A percentile compares a stretch with the other conserved stretches of the same genome.
These are phyloP conservation scores for Orius insidiosus DNA, from an alignment of 1,140 invertebrate genomes.

Conservation along the genomic window DNA sequence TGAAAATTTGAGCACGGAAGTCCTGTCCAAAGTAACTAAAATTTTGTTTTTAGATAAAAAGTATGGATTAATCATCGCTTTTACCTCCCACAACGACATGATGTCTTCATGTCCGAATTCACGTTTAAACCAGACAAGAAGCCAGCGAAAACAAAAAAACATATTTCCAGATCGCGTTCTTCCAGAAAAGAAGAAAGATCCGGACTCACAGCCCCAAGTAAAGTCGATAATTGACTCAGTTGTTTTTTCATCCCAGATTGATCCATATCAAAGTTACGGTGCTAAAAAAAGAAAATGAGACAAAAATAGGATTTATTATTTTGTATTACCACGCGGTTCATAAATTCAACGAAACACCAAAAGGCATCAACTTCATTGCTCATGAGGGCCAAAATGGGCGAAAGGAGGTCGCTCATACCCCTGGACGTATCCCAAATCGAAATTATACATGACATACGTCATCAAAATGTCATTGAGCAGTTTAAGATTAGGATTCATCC, in stretches of 20 bases:
- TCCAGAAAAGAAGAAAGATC: slow-evolving; percentile 72
- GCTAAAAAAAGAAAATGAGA: slow-evolving; percentile 33
- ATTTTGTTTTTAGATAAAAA: not conserved
- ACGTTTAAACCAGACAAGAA: slow-evolving; percentile 67
- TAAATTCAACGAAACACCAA: slow-evolving; percentile 99
- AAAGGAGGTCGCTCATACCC: slow-evolving; percentile 95
- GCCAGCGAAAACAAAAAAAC: slow-evolving; percentile 96
- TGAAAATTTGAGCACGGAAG: slow-evolving; percentile 89
- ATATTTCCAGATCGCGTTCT: slow-evolving; percentile 85
- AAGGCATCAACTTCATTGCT: slow-evolving; percentile 90
- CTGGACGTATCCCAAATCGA: slow-evolving; percentile 89
- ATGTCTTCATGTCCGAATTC: slow-evolving; percentile 59
- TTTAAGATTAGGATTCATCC: slow-evolving; percentile 73
- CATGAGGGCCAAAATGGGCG: slow-evolving; percentile 80
- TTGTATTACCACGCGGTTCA: slow-evolving; percentile 71
- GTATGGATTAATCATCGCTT: not conserved
- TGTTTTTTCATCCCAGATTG: slow-evolving; percentile 94
- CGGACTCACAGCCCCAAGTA: slow-evolving; percentile 68
- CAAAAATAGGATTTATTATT: not conserved
- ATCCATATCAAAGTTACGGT: slow-evolving; percentile 92
- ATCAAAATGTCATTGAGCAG: slow-evolving; percentile 83
- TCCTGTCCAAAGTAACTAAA: slow-evolving; percentile 71
- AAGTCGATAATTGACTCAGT: slow-evolving; percentile 61
- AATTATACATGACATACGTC: slow-evolving; percentile 99
- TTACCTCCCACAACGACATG: slow-evolving; percentile 35